phyloP scores from a whole-genome alignment of 2,113 vertebrate species.

The Erinaceus europaeus region DNA sequence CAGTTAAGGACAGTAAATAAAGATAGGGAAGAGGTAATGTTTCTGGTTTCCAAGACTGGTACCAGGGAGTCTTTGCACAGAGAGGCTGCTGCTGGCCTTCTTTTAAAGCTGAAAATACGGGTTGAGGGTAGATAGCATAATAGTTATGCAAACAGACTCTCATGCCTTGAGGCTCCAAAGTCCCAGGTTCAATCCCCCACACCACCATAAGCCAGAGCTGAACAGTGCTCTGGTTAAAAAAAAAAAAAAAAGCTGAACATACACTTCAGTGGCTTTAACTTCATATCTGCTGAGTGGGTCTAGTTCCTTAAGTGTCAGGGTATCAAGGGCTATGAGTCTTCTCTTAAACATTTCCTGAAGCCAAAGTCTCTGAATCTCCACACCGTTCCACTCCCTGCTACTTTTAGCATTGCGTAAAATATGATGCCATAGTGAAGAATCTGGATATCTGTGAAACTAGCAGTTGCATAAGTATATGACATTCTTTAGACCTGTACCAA shows the following conservation, averaged over 20 bases:
- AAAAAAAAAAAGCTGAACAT: background rate
- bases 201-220: no score
- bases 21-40: background rate
- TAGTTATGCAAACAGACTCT: no score
- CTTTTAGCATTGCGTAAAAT: constrained; percentile 33
- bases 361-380: background rate
- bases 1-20: background rate
- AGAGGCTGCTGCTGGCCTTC: background rate
- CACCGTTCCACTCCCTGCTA: background rate
- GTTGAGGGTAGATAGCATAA: no score
- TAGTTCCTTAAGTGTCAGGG: background rate
- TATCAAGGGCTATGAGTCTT: background rate
- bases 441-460: constrained; percentile 32
- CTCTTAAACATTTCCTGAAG: constrained; percentile 2
- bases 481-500: background rate
- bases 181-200: no score
- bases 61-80: background rate
- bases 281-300: background rate
- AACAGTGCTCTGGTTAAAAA: no score
- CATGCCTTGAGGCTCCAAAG: no score
- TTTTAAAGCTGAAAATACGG: background rate
- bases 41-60: background rate
- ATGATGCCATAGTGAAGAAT: background rate
- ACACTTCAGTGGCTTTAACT: background rate
- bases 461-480: background rate